A percentile compares a stretch with the other conserved stretches of the same genome.
These are phyloP conservation scores for Polydrusus pterygomalis DNA, from an alignment of 2,888 invertebrate genomes.

Conservation along the genomic window DNA sequence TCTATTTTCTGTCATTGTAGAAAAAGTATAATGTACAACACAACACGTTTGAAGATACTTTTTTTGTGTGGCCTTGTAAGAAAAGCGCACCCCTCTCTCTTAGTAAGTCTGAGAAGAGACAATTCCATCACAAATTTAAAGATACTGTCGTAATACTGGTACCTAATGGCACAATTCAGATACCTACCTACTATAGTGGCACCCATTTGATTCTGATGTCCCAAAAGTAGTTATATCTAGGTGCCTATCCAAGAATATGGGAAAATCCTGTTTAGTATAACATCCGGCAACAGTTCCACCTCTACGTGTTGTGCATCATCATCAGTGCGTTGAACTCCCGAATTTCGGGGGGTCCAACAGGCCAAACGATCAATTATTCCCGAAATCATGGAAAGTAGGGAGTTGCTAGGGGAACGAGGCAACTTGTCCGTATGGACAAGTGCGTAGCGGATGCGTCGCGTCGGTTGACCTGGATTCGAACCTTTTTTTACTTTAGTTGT, in stretches of 20 bases:
- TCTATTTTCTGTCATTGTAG: too few species aligned
- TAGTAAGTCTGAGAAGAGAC: too few species aligned
- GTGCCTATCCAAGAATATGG: too few species aligned
- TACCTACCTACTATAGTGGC: too few species aligned
- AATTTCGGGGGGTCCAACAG: constrained; percentile 27
- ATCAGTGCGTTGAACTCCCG: constrained; percentile 31
- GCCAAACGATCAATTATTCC: constrained; percentile 38
- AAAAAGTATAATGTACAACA: too few species aligned
- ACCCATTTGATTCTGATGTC: neutral
- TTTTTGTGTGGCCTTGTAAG: too few species aligned
- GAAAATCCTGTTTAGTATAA: neutral
- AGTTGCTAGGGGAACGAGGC: constrained; percentile 35
- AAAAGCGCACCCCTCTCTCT: too few species aligned
- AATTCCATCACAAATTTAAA: too few species aligned
- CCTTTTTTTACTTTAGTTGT: neutral
- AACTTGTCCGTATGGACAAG: neutral
- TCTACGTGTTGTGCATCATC: constrained; percentile 25
- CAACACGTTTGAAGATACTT: too few species aligned
- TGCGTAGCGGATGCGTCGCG: constrained; percentile 25
- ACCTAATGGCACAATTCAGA: too few species aligned
- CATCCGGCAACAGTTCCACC: neutral
- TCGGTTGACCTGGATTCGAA: constrained; percentile 14
- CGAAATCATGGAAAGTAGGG: constrained; percentile 37
- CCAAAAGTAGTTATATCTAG: too few species aligned
- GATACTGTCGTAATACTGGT: too few species aligned